A percentile compares a stretch with the other conserved stretches of the same genome.
Evolutionary conservation across 1,140 invertebrate genomes (phyloP).

Genomic region (Heliconius hewitsoni): DNA sequence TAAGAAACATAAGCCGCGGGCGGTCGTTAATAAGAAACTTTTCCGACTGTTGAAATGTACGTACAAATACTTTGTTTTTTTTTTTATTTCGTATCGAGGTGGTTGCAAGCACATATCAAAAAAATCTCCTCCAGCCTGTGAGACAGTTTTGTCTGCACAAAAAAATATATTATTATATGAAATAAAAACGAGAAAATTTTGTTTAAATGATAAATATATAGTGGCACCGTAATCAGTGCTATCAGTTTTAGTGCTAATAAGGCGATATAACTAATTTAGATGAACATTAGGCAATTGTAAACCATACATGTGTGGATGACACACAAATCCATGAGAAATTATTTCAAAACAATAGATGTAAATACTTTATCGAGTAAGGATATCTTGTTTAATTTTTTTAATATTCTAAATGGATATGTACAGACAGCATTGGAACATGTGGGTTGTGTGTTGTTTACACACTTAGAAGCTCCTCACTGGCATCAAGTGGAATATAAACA

Average conservation of each 20-base stretch:
- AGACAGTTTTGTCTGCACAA: constrained; percentile 31
- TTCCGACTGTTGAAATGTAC: not conserved
- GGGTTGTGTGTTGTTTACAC: constrained; percentile 31
- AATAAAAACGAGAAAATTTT: not conserved
- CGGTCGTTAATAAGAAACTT: not conserved
- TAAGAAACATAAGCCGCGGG: not conserved
- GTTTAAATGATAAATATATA: constrained; percentile 14
- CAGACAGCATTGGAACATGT: constrained; percentile 23
- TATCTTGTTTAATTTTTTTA: constrained; percentile 16
- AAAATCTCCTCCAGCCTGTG: constrained; percentile 43
- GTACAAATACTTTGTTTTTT: constrained; percentile 9
- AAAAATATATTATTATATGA: not conserved
- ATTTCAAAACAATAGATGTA: constrained; percentile 33
- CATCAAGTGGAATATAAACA: constrained; percentile 9
- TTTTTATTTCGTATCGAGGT: constrained; percentile 10
- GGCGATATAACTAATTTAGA: constrained; percentile 10
- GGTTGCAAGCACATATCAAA: constrained; percentile 52
- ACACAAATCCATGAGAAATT: constrained; percentile 22
- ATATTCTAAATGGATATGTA: constrained; percentile 21
- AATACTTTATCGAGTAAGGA: constrained; percentile 35
- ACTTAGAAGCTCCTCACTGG: constrained; percentile 27
- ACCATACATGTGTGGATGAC: constrained; percentile 32
- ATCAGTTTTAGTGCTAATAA: constrained; percentile 22
- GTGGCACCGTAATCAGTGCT: not conserved
- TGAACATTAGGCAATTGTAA: constrained; percentile 14